Percentiles rank a stretch among this genome's conserved stretches.
Evolutionary conservation across 2,797 vertebrate species (phyloP).

Genomic region (Acomys russatus): DNA sequence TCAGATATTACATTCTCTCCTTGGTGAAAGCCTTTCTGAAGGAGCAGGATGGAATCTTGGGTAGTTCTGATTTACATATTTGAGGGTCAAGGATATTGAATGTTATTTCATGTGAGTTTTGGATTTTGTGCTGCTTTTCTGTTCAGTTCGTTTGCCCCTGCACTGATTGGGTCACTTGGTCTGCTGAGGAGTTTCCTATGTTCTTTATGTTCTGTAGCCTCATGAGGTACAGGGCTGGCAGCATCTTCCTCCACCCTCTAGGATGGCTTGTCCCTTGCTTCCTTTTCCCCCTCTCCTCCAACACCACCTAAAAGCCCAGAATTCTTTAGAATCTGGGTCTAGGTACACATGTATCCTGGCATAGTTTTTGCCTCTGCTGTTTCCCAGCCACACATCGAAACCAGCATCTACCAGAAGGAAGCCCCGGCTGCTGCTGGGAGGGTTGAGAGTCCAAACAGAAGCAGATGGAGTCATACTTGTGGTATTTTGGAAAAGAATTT

Average conservation of each 20-base stretch:
- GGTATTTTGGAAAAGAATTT: neutral
- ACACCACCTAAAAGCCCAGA: conserved; percentile 87
- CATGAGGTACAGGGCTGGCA: no score
- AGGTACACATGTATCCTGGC: conserved; percentile 82
- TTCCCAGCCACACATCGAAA: conserved; percentile 85
- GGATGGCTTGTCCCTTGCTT: no score
- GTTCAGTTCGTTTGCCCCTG: neutral
- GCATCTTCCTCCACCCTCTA: no score
- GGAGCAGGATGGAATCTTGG: no score
- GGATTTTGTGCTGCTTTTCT: neutral
- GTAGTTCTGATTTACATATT: neutral
- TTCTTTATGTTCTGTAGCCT: no score
- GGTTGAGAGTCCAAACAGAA: no score
- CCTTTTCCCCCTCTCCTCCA: no score
- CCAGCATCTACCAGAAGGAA: conserved; percentile 85
- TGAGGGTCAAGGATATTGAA: neutral
- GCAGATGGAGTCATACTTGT: neutral
- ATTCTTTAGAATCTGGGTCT: conserved; percentile 79
- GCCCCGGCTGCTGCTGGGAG: conserved; percentile 27
- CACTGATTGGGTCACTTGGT: neutral
- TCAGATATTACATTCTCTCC: no score
- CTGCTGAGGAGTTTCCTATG: neutral
- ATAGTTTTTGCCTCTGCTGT: conserved; percentile 84
- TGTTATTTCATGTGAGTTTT: neutral
- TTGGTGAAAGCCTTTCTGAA: no score